Base-by-base conservation (phyloP, 2,113 vertebrate species). In the Sorex fumeus region DNA sequence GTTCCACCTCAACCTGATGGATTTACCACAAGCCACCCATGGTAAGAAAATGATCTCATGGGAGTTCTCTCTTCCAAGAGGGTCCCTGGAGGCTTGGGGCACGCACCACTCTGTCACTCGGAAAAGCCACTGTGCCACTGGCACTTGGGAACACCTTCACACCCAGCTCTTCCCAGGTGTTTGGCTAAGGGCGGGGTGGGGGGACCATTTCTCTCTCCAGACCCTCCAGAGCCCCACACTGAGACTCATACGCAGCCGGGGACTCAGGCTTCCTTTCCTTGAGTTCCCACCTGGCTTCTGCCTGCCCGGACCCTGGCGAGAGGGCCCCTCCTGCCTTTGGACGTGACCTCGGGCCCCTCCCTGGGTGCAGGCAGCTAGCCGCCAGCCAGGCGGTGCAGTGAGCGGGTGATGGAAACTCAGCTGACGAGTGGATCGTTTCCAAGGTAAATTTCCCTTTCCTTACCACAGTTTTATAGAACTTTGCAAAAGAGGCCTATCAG, bases 401-500 rank as follows among this genome's bases (percentile, higher is more conserved):
- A 53, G 81, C 91, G 67, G 8, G 70, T 6, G 64, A 8, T 87
- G 92, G 95, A 88, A 95, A 93, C 67, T 96, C 91, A 90, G 90
- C 96, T 97, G 97, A 83, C 40, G 27, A 62, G 28, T 96, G 96
- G 96, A 97, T 6, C 77, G 0, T 8, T 57, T 95, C 96, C 97
- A 97, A 21, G 0, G 90, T 91, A 95, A 97, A 97, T 96, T 97
- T 97, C 93, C 90, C 93, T 87, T 95, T 95, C 94, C 92, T 96
- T 75, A 47, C 96, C 96, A 95, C 96, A 94, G 2, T 96, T 97
- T 97, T 97, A 90, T 94, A 93, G 53, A 81, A n/a, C 85, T 94
- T 93, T 93, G 89, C 96, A 97, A 97, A 94, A 11, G 47, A 78
- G 27, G 90, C 91, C 85, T 90, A 93, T 97, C 96, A 97, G 97